A percentile compares a stretch with the other conserved stretches of the same genome.
Conservation (phyloP, 2,888 invertebrate genomes). For the Stratiomys singularior region DNA sequence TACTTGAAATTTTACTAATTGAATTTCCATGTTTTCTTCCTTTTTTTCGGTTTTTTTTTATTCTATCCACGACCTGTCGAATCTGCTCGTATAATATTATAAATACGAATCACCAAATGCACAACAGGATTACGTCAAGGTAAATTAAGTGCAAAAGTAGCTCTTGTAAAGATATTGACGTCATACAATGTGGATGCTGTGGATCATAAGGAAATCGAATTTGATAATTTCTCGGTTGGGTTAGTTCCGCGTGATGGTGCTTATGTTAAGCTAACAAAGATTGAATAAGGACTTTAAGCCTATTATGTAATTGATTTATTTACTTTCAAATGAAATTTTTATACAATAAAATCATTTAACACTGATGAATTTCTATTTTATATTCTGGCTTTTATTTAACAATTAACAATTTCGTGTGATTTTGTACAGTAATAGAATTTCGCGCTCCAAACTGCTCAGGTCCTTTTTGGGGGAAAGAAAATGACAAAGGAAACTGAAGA, state of each 20-base stretch:
- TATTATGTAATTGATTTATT: not conserved
- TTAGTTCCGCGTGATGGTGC: constrained; percentile 60
- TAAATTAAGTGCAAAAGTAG: constrained; percentile 60
- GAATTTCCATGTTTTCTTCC: constrained; percentile 34
- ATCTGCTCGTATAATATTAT: not conserved
- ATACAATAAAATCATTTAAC: too few relatives aligned
- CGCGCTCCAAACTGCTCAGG: too few relatives aligned
- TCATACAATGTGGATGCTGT: constrained; percentile 58
- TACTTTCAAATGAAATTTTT: too few relatives aligned
- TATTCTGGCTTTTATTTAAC: too few relatives aligned
- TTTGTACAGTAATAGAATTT: too few relatives aligned
- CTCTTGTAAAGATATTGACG: constrained; percentile 59
- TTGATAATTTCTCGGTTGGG: constrained; percentile 58
- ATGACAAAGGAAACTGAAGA: too few relatives aligned
- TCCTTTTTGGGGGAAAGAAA: too few relatives aligned
- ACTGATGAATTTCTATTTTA: too few relatives aligned
- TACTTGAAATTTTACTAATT: constrained; percentile 17
- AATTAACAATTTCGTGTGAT: too few relatives aligned
- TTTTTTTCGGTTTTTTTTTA: constrained; percentile 1
- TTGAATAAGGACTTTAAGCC: not conserved
- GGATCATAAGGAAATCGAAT: constrained; percentile 58
- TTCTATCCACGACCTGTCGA: constrained; percentile 6
- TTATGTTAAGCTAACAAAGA: constrained; percentile 53
- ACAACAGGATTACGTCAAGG: constrained; percentile 60
- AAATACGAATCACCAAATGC: not conserved